Evolutionary conservation across 2,797 vertebrate species (phyloP).

Genomic region (Hippopotamyrus pictus): DNA sequence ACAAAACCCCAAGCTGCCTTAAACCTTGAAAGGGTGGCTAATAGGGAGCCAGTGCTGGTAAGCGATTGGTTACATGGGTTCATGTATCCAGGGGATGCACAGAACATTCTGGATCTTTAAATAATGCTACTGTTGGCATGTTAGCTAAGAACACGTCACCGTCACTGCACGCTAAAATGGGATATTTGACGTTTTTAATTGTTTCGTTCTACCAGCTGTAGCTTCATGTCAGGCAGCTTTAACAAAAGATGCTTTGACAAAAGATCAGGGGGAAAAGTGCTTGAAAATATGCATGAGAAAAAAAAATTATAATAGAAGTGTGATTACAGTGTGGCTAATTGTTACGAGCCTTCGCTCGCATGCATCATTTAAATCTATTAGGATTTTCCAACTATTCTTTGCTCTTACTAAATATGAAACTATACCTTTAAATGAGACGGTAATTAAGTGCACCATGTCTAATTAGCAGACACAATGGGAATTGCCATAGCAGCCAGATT

Average conservation of each 20-base stretch:
- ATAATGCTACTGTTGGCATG: not conserved
- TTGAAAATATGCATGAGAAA: not conserved
- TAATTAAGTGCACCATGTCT: conserved; percentile 7
- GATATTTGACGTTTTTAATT: not conserved
- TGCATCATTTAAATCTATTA: conserved; percentile 1
- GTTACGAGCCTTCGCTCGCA: not conserved
- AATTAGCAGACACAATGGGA: not conserved
- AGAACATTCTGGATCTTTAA: not conserved
- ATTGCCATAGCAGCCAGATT: not conserved
- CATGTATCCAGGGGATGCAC: not conserved
- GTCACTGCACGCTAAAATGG: not conserved
- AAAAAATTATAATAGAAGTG: not conserved
- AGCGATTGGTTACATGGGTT: not conserved
- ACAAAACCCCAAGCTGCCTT: not conserved
- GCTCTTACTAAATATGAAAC: conserved; percentile 5
- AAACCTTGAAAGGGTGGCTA: not conserved
- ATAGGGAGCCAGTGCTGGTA: no score
- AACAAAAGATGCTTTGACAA: conserved; percentile 5
- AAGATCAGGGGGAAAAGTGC: not conserved
- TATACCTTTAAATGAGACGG: conserved; percentile 5
- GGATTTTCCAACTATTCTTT: not conserved
- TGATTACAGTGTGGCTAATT: conserved; percentile 1
- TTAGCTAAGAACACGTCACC: not conserved
- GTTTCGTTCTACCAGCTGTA: not conserved
- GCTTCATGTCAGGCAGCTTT: not conserved